Evolutionary conservation across 2,888 invertebrate species (phyloP).

Genomic region (Trachelus iudaicus): DNA sequence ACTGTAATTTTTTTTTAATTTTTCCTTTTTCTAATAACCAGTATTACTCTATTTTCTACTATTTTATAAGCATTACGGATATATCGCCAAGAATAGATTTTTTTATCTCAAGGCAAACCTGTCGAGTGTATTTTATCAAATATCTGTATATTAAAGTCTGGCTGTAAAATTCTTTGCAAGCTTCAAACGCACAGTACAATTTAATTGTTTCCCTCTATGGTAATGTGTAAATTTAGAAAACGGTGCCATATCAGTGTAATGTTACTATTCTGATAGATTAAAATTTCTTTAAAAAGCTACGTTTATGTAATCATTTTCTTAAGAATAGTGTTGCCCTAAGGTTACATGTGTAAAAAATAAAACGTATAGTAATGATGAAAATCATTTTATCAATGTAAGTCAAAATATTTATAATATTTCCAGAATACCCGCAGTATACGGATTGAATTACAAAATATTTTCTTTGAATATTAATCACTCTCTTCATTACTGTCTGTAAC

Average conservation of each 20-base stretch:
- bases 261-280: neutral
- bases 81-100: neutral
- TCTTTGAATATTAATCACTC: slow-evolving; percentile 21
- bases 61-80: neutral
- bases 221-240: neutral
- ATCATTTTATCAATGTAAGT: neutral
- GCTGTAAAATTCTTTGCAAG: neutral
- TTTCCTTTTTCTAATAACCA: neutral
- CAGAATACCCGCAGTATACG: neutral
- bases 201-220: neutral
- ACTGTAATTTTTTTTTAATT: neutral
- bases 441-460: neutral
- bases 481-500: slow-evolving; percentile 32
- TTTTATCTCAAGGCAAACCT: neutral
- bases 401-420: neutral
- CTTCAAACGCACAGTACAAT: neutral
- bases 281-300: neutral
- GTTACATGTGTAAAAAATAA: neutral
- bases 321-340: neutral
- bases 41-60: neutral
- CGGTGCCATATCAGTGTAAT: slow-evolving; percentile 3
- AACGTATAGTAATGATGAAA: neutral
- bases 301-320: neutral
- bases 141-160: neutral
- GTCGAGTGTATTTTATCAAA: neutral